phyloP scores from a whole-genome alignment of 2,888 invertebrate genomes.

The Dryomyza anilis region DNA sequence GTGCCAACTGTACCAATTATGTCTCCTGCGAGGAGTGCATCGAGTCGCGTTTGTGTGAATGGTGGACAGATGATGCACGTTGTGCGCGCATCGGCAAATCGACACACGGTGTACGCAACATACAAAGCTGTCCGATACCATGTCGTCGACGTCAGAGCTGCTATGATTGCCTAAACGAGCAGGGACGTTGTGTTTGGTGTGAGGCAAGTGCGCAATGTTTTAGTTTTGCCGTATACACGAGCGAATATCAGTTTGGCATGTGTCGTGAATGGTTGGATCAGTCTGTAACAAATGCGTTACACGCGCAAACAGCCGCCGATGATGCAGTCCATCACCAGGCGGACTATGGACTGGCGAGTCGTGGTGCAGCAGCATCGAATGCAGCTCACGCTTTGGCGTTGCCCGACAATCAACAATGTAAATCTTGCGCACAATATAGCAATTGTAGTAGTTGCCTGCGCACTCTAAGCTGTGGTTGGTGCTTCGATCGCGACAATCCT shows the following conservation, averaged over 20 bases:
- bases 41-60: constrained; percentile 80
- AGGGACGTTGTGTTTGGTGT: constrained; percentile 94
- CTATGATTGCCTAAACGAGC: constrained; percentile 81
- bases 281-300: constrained; percentile 62
- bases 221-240: constrained; percentile 93
- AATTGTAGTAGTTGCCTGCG: constrained; percentile 82
- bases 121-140: constrained; percentile 76
- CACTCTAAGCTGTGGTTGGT: constrained; percentile 93
- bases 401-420: constrained; percentile 70
- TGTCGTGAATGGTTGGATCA: constrained; percentile 94
- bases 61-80: constrained; percentile 88
- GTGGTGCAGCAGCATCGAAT: constrained; percentile 41
- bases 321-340: constrained; percentile 6
- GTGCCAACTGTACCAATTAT: constrained; percentile 87
- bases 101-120: constrained; percentile 69
- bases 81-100: constrained; percentile 81
- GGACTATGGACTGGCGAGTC: constrained; percentile 32
- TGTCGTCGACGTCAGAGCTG: constrained; percentile 80
- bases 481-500: constrained; percentile 85
- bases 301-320: constrained; percentile 25
- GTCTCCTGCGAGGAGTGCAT: constrained; percentile 88
- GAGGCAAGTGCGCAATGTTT: constrained; percentile 91
- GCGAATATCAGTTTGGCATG: constrained; percentile 90
- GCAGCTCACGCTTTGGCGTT: constrained; percentile 20
- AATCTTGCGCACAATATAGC: constrained; percentile 75